Base-by-base conservation (phyloP, 64 coral and sea anemone species). In the Catalaphyllia jardinei region DNA sequence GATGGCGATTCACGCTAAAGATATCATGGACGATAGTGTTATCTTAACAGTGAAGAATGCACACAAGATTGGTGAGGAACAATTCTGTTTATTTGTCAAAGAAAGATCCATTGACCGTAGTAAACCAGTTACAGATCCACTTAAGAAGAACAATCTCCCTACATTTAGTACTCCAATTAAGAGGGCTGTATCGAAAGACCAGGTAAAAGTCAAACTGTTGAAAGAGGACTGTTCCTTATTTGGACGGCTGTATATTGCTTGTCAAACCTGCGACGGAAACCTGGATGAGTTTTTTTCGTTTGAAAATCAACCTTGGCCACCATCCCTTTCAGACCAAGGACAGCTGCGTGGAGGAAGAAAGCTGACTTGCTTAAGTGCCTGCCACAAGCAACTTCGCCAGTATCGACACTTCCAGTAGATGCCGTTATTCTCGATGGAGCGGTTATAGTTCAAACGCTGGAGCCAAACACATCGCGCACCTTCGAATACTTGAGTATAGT, bases 301-400 rank as follows among this genome's bases (percentile, higher is more conserved):
- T 71, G 88, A 90, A 18, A 90, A 90, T 90, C 89, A 91, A 60
- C 79, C 79, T 60, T 91, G 79, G 78, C 79, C 79, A 33, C 78
- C 89, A 60, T 91, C 69, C n/a, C 46, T 91, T 75, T 69, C 65
- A 60, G 67, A 91, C 28, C 63, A 35, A 35, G 33, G 33, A 35
- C 33, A 35, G 33, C 33, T 35, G 33, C 33, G 33, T 1, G 33
- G 33, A 35, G 33, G 33, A 35, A n/a, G n/a, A n/a, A n/a, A n/a
- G n/a, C n/a, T n/a, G n/a, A n/a, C n/a, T n/a, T n/a, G n/a, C n/a
- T n/a, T n/a, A n/a, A n/a, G n/a, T n/a, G n/a, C n/a, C n/a, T n/a
- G n/a, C n/a, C n/a, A n/a, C n/a, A n/a, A n/a, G n/a, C n/a, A n/a
- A n/a, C n/a, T n/a, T n/a, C n/a, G n/a, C n/a, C n/a, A n/a, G n/a